Evolutionary conservation across 2,888 invertebrate genomes (phyloP), one percentile per base, ranked within the genome.

Genomic region (Pterobdella sp.): DNA sequence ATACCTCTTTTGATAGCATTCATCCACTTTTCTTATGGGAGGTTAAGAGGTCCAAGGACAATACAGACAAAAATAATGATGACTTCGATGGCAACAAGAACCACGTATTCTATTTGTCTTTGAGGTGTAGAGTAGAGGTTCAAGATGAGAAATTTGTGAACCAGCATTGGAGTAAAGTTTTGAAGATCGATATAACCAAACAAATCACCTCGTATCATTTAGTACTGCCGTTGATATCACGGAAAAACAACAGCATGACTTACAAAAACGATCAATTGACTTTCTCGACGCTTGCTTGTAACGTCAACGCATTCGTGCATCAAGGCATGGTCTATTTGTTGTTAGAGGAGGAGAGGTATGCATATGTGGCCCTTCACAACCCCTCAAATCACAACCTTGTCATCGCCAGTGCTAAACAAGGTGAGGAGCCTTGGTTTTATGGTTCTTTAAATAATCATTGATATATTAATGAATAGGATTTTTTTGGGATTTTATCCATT

Each of bases 341-440:
- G 29, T 34, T 76, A 7, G 70, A 66, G 18, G 69, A 72, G 35
- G 77, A 75, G 18, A 29, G 34, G 0, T 69, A 72, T 67, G 75
- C 75, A 1, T 66, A 56, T n/a, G 35, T 75, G 75, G 81, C 89
- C 31, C 85, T 94, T 18, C 87, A 88, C 81, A 95, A 95, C 83
- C 86, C 87, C 72, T 90, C 91, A 1, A 79, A 80, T 31, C 79
- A 79, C 68, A 83, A 84, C 74, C 78, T 79, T 1, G 85, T 85
- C 79, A 80, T 85, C 10, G 79, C 81, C 36, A 80, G 86, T 68
- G 82, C 84, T 0, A 79, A 81, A 32, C 75, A 7, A 18, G 4
- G 32, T 32, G 31, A 65, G 35, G 18, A 26, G n/a, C n/a, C n/a
- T n/a, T n/a, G n/a, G n/a, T n/a, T n/a, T n/a, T n/a, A n/a, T n/a